Base-by-base conservation (phyloP, 2,113 vertebrate genomes). In the Rhinolophus ferrumequinum region DNA sequence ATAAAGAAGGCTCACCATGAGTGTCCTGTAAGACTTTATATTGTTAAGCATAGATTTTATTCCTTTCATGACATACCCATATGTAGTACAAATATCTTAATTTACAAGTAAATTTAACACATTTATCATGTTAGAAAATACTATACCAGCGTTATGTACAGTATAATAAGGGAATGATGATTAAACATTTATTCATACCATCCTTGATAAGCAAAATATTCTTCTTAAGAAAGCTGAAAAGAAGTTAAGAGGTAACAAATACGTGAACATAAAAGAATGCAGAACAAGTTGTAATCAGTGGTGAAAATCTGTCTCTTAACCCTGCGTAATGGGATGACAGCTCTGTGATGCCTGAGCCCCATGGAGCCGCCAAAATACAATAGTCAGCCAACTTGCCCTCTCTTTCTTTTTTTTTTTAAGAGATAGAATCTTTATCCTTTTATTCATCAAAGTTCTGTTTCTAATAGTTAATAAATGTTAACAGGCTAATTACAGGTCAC, bases 141-240 rank as follows among this genome's bases (percentile, higher is more conserved):
- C 47, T 88, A 33, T 18, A 58, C 21, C 58, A 90, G 91, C 47
- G 41, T 90, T 88, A 70, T 8, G 56, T 58, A 33, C 90, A 79
- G 41, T 80, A 85, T 77, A 94, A 91, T 91, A 93, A 96, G 47
- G 69, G 83, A 41, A 88, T 82, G 58, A 77, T 90, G 93, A 76
- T 80, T 69, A 94, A 92, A 84, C 90, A 94, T 94, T 79, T 80
- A 92, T 84, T 96, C 80, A 90, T 54, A 79, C 67, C 35, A 93
- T 90, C 35, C 81, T 96, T 97, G 93, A 85, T 77, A 95, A 85
- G 66, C 64, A 79, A 93, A 93, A 44, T 94, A 70, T 96, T 96
- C 95, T 54, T 93, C 81, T 80, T 84, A 88, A 96, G 66, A 90
- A 92, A 95, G n/a, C 22, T 93, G 35, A 97, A 95, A 95, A 93